Evolutionary conservation across 2,888 invertebrate genomes (phyloP), one percentile per base, ranked within the genome.

Genomic region (Trachelus tabidus): DNA sequence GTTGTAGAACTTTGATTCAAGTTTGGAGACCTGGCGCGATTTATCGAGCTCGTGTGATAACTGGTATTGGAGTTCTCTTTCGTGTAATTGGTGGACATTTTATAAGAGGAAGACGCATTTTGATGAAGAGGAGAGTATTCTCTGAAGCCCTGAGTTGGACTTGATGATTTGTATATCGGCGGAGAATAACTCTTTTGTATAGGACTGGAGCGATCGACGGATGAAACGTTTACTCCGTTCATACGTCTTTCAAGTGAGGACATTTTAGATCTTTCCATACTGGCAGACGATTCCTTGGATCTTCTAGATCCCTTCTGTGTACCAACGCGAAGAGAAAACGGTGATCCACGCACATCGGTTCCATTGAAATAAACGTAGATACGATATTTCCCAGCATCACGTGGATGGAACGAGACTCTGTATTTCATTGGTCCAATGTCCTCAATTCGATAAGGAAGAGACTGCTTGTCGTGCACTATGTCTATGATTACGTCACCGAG

Each of bases 301-400:
- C 89, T 85, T 37, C 88, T 85, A 3, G 90, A 89, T 35, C 96
- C 94, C 81, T 94, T 94, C 80, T 93, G 94, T 0, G 96, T 95
- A 33, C 97, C 97, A 12, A 97, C 97, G 79, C 97, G 93, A 92
- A 98, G 95, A 89, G 97, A 95, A 89, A 96, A 97, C 35, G 97
- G 97, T 15, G 97, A 97, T 9, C 97, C 98, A 90, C 94, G 94
- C n/a, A 96, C 95, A 76, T 93, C 93, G 77, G 93, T 93, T 12
- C 98, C 98, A 90, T 98, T 98, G 92, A 98, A 99, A 90, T 97
- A 98, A 40, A 98, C 95, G 91, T 98, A 98, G 69, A 98, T 94
- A 92, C 95, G 92, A 77, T 96, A 96, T 91, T 96, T 96, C 77
- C 96, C 96, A 76, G 95, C 94, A 82, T 96, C 95, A 81, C 95